Evolutionary conservation across 1,140 invertebrate genomes (phyloP), one percentile per base, ranked within the genome.

Genomic region (Hyphantria cunea): DNA sequence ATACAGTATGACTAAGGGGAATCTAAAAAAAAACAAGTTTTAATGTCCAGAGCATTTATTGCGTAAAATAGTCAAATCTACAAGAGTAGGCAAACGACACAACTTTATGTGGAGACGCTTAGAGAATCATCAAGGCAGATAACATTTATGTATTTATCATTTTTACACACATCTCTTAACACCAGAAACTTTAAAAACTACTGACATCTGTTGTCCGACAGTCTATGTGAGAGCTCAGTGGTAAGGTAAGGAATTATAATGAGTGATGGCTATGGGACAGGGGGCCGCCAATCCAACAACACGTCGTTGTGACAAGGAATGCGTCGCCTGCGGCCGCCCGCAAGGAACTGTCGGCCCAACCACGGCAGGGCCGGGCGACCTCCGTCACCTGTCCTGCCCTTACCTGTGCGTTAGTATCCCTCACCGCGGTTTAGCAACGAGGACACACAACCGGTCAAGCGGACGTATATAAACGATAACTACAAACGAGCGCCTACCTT

Each of bases 41-140:
- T 74, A 69, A 82, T 76, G 74, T 87, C 82, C 82, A 90, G 80
- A 86, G 83, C 84, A 83, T 89, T 90, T 90, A 90, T 89, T 90
- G 76, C 85, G 77, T 89, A 89, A 90, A 90, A 83, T 86, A 83
- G 80, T 90, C 85, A 88, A 89, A 90, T 86, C 88, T 90, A 90
- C 86, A 90, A 88, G 82, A 85, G 80, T 86, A 87, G 86, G 83
- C 83, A 87, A 90, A 87, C 84, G 84, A 89, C 88, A 89, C 86
- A 89, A 86, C 83, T 86, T 83, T 67, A 80, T 73, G 76, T 86
- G 83, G 84, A 86, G 85, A 86, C 77, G 80, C 77, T 83, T 80
- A 80, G 80, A 78, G 84, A 84, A 85, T 78, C 60, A 82, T 82
- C 77, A 89, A 86, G 84, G 84, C 84, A 86, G 73, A 80, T 71